phyloP scores from a whole-genome alignment of 2,888 invertebrate species.

The Portevinia maculata region DNA sequence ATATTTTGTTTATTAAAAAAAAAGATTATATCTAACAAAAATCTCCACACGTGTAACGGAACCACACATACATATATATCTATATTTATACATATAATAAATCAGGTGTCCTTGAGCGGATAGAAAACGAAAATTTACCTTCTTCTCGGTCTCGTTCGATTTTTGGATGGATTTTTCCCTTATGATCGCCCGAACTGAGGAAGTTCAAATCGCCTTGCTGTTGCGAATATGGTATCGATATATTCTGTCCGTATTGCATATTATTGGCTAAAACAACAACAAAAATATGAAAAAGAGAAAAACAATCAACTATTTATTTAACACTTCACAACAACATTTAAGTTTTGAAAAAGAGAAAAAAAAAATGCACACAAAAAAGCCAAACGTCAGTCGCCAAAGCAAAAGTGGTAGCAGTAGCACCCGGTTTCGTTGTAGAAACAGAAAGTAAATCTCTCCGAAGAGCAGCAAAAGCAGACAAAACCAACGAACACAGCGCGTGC shows the following conservation, averaged over 20 bases:
- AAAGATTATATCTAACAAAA: too few relatives aligned
- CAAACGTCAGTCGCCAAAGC: constrained; percentile 45
- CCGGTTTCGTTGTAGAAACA: constrained; percentile 69
- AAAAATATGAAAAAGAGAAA: constrained; percentile 2
- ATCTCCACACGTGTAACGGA: neutral
- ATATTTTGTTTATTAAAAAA: too few relatives aligned
- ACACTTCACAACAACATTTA: constrained; percentile 35
- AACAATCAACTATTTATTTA: constrained; percentile 49
- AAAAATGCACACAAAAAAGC: constrained; percentile 17
- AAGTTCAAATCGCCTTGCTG: constrained; percentile 83
- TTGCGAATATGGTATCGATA: constrained; percentile 83
- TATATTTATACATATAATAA: constrained; percentile 29
- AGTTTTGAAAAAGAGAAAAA: constrained; percentile 2
- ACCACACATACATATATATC: neutral
- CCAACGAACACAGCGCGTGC: constrained; percentile 48
- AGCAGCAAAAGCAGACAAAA: constrained; percentile 56
- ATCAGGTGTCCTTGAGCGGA: constrained; percentile 60
- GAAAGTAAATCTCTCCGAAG: constrained; percentile 66
- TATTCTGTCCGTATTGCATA: constrained; percentile 83
- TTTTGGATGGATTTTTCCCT: constrained; percentile 83
- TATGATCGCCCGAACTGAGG: constrained; percentile 82
- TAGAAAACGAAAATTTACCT: constrained; percentile 78
- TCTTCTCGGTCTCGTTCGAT: constrained; percentile 83
- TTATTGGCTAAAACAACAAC: constrained; percentile 81
- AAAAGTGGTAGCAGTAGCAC: too few relatives aligned